A percentile compares a stretch with the other conserved stretches of the same genome.
phyloP scores from a whole-genome alignment of 1,140 invertebrate genomes.

The Hylaeus volcanicus region DNA sequence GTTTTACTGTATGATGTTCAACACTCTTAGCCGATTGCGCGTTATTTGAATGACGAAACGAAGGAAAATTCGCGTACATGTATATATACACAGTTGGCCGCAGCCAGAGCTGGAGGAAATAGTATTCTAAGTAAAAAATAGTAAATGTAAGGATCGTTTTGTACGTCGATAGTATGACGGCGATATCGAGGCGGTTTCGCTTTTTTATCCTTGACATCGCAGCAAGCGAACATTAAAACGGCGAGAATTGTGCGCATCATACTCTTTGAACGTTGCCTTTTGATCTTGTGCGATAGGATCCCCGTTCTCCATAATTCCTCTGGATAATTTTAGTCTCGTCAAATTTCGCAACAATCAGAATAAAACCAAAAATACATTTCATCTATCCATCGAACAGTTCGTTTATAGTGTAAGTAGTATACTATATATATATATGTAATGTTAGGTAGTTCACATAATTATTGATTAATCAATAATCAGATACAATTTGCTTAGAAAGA shows the following conservation, averaged over 20 bases:
- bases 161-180: constrained; percentile 35
- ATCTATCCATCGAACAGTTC: not conserved
- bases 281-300: not conserved
- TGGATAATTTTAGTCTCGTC: no score
- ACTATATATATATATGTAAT: no score
- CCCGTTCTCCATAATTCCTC: not conserved
- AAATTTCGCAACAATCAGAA: not conserved
- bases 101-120: constrained; percentile 48
- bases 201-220: constrained; percentile 9
- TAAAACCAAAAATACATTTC: not conserved
- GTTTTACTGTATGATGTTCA: not conserved
- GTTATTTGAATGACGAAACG: not conserved
- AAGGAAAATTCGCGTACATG: constrained; percentile 1
- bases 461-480: no score
- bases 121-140: constrained; percentile 54
- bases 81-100: constrained; percentile 38
- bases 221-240: constrained; percentile 29
- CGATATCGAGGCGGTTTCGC: constrained; percentile 28
- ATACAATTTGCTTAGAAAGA: no score
- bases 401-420: not conserved
- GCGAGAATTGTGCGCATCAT: not conserved
- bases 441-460: no score
- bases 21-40: no score
- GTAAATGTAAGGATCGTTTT: constrained; percentile 42
- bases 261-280: not conserved